Conservation (phyloP, 2,797 vertebrate species). For the Danionella dracula region DNA sequence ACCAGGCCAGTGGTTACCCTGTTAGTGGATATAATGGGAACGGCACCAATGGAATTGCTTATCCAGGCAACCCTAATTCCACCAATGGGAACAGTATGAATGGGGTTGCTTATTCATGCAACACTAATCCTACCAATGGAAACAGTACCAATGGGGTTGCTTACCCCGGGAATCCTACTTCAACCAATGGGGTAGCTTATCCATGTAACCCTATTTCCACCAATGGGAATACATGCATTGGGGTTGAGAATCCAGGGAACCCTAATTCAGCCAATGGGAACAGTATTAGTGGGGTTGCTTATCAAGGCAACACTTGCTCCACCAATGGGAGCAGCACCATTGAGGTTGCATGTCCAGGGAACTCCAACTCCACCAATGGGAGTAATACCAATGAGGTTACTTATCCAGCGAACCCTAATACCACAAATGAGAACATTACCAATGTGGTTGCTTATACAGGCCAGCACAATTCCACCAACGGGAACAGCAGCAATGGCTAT, state of each 20-base stretch:
- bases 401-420: too few species aligned
- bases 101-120: constrained; percentile 33
- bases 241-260: constrained; percentile 31
- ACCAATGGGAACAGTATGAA: background rate
- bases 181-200: constrained; percentile 32
- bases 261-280: background rate
- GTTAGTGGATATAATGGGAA: constrained; percentile 19
- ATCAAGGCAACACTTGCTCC: too few species aligned
- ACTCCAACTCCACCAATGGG: background rate
- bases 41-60: constrained; percentile 27
- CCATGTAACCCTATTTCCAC: background rate
- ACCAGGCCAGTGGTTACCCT: constrained; percentile 32
- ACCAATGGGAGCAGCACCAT: background rate
- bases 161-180: too few species aligned
- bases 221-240: background rate
- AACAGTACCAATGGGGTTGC: constrained; percentile 37
- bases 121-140: constrained; percentile 6
- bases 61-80: too few species aligned
- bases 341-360: constrained; percentile 33
- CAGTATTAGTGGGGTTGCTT: constrained; percentile 27
- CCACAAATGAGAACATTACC: too few species aligned
- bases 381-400: too few species aligned
- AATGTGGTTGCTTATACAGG: constrained; percentile 25
- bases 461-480: background rate
- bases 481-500: constrained; percentile 33